phyloP scores from a whole-genome alignment of 1,140 invertebrate genomes.

The Heliconius congener region DNA sequence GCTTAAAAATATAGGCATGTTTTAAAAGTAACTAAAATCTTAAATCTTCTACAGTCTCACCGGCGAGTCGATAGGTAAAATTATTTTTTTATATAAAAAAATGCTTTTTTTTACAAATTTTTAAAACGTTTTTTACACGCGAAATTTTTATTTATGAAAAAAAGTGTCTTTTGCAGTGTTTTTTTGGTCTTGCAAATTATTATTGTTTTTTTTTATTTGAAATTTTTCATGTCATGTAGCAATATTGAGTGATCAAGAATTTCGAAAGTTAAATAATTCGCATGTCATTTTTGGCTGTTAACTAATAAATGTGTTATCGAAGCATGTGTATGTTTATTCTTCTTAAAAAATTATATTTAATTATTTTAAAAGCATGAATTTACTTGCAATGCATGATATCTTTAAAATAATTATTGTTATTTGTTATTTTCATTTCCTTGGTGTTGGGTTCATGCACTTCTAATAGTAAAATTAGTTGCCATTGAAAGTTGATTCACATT shows the following conservation, averaged over 20 bases:
- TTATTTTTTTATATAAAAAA: slow-evolving; percentile 35
- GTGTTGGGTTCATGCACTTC: background rate
- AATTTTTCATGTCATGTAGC: slow-evolving; percentile 51
- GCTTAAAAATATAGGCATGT: slow-evolving; percentile 48
- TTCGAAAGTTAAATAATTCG: slow-evolving; percentile 25
- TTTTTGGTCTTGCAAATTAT: slow-evolving; percentile 37
- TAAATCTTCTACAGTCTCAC: slow-evolving; percentile 52
- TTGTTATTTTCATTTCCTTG: background rate
- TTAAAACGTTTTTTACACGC: slow-evolving; percentile 12
- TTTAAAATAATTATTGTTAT: background rate
- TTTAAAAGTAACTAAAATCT: slow-evolving; percentile 33
- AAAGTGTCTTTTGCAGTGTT: slow-evolving; percentile 50
- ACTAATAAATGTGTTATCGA: slow-evolving; percentile 19
- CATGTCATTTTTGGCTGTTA: slow-evolving; percentile 21
- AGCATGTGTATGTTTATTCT: slow-evolving; percentile 40
- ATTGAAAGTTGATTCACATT: background rate
- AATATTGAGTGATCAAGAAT: slow-evolving; percentile 69
- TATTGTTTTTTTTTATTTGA: slow-evolving; percentile 33
- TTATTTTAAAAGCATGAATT: slow-evolving; percentile 24
- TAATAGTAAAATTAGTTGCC: background rate
- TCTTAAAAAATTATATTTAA: background rate
- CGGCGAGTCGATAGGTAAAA: slow-evolving; percentile 62
- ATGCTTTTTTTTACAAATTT: slow-evolving; percentile 24
- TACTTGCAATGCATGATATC: background rate
- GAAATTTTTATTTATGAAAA: slow-evolving; percentile 3